Conservation (phyloP, 2,113 vertebrate genomes). For the Camelus dromedarius region DNA sequence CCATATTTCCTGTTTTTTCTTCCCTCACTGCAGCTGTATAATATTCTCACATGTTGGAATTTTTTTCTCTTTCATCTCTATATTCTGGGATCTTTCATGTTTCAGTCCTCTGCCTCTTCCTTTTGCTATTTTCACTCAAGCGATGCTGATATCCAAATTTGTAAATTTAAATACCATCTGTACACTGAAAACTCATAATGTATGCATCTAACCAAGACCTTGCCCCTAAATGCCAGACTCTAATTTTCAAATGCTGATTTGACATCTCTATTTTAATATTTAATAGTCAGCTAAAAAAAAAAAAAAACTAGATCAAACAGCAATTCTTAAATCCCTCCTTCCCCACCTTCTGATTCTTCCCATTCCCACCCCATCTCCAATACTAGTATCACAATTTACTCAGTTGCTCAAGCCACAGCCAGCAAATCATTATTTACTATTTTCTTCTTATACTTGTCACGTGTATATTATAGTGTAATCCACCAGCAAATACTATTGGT, state of each 20-base stretch:
- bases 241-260: neutral
- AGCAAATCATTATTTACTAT: neutral
- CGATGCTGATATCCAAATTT: neutral
- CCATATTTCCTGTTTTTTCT: neutral
- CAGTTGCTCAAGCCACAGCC: neutral
- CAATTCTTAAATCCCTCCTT: neutral
- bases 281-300: neutral
- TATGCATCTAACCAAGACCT: neutral
- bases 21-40: fast-evolving
- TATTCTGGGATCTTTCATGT: neutral
- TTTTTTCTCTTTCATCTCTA: neutral
- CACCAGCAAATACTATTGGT: neutral
- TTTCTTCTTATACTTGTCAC: neutral
- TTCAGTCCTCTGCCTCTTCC: neutral
- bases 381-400: neutral
- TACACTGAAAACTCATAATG: neutral
- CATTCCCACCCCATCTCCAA: neutral
- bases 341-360: neutral
- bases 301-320: neutral
- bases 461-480: neutral
- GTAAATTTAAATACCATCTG: neutral
- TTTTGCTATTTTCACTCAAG: neutral
- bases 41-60: neutral
- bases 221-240: neutral
- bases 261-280: neutral